Evolutionary conservation across 2,888 invertebrate species (phyloP), one percentile per base, ranked within the genome.

Genomic region (Heteromyza rotundicornis): DNA sequence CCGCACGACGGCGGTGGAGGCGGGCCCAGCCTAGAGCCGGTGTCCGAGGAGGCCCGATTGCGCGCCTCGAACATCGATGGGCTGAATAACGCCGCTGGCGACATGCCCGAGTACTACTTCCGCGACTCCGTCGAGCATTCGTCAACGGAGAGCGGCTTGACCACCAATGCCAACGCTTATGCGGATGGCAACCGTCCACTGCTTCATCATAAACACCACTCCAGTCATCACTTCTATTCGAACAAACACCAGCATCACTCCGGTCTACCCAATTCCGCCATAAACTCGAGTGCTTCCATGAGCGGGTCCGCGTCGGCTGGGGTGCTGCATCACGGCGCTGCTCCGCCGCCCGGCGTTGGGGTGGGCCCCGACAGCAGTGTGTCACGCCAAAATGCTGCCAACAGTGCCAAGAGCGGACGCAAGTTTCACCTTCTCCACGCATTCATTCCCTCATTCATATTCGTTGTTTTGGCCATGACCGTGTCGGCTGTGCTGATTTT

Each of bases 71-170:
- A 79, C 62, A 73, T 77, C 54, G 78, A 81, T 40, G 74, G 70
- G 40, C 65, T 72, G 1, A 77, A 75, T 62, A 69, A 66, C 19
- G 65, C 70, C 58, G 66, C 70, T 7, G 63, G 69, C 10, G 78
- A 80, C 36, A 60, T 84, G 64, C 85, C 84, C 72, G 90, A 90
- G 76, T 91, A 90, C 82, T 89, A 88, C 81, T 88, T 89, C 77
- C 89, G 91, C 35, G 91, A 91, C 83, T 91, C 90, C 71, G 88
- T 89, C 74, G 89, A 92, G 78, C 92, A 92, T 80, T 92, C 92
- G 51, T 92, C 92, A 23, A 90, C 91, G 14, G 92, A 92, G 82
- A 91, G 91, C 60, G 90, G 90, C 71, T 84, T 88, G 32, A n/a
- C n/a, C n/a, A n/a, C n/a, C n/a, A n/a, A n/a, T n/a, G 64, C 63